Conservation (phyloP, 2,797 vertebrate species). For the Rachycentron canadum region DNA sequence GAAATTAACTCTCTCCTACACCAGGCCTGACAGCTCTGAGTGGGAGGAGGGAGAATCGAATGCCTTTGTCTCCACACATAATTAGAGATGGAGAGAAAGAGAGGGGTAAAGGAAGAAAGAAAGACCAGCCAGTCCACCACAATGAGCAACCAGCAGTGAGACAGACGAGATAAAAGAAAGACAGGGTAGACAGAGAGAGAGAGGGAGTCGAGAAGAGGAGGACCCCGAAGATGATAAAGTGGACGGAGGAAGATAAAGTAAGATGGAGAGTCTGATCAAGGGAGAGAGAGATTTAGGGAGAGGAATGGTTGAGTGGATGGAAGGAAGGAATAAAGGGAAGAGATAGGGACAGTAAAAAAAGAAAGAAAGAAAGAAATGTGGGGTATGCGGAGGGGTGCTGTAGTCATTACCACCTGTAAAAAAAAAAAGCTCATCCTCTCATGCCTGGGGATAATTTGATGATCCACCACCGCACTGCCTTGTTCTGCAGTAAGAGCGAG, state of each 20-base stretch:
- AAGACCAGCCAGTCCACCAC: slow-evolving; percentile 68
- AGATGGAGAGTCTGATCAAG: slow-evolving; percentile 57
- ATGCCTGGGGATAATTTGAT: slow-evolving; percentile 77
- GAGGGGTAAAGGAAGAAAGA: slow-evolving; percentile 69
- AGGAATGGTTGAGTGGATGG: slow-evolving; percentile 24
- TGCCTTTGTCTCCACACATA: slow-evolving; percentile 85
- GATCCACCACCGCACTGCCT: slow-evolving; percentile 65
- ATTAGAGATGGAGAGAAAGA: slow-evolving; percentile 83
- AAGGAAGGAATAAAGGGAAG: slow-evolving; percentile 7
- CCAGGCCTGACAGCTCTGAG: slow-evolving; percentile 85
- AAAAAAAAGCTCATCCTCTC: slow-evolving; percentile 60
- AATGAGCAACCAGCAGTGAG: slow-evolving; percentile 69
- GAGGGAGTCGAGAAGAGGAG: slow-evolving; percentile 29
- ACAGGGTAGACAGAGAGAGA: slow-evolving; percentile 44
- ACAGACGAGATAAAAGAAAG: slow-evolving; percentile 72
- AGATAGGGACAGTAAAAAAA: slow-evolving; percentile 19
- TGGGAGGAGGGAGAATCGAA: slow-evolving; percentile 85
- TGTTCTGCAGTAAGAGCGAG: slow-evolving; percentile 65
- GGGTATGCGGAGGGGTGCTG: slow-evolving; percentile 27
- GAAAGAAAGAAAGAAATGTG: slow-evolving; percentile 34
- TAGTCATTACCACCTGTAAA: slow-evolving; percentile 75
- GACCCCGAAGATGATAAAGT: slow-evolving; percentile 43
- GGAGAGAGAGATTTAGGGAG: slow-evolving; percentile 32
- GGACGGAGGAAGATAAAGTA: slow-evolving; percentile 49
- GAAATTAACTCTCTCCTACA: slow-evolving; percentile 90